Conservation (phyloP, 2,888 invertebrate species). For the Piscicola geometra region DNA sequence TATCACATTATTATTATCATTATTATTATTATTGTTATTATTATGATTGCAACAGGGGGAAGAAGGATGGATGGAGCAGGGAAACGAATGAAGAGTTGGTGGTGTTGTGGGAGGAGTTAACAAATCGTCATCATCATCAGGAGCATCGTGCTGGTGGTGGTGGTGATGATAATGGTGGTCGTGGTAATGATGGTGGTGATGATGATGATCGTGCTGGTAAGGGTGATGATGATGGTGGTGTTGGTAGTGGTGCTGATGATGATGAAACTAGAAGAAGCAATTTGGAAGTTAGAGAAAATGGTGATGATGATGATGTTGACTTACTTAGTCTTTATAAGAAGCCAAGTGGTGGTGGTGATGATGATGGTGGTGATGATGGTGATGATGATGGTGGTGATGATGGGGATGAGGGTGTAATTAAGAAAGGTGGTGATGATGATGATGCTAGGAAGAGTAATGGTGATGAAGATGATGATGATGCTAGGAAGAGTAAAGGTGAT, state of each 20-base stretch:
- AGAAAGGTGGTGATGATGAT: background rate
- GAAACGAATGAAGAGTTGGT: constrained; percentile 4
- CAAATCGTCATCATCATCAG: background rate
- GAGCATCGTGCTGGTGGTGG: background rate
- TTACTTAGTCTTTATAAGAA: too few species aligned
- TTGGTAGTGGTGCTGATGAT: background rate
- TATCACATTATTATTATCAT: too few species aligned
- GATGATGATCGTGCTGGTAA: too few species aligned
- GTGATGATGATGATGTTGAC: background rate
- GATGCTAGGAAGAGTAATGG: too few species aligned
- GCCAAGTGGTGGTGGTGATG: background rate
- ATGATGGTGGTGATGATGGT: background rate
- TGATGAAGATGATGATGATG: background rate
- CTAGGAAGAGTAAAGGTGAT: background rate
- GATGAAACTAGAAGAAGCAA: background rate
- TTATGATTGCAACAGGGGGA: background rate
- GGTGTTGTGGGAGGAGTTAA: background rate
- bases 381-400: background rate
- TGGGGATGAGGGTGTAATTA: background rate
- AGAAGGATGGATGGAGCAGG: background rate
- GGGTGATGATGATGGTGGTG: background rate
- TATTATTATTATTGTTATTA: too few species aligned
- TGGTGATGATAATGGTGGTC: background rate
- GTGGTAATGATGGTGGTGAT: too few species aligned
- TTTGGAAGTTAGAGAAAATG: background rate